A percentile compares a stretch with the other conserved stretches of the same genome.
These are phyloP conservation scores for Elmis aenea DNA, from an alignment of 2,888 invertebrate species.

Conservation along the genomic window DNA sequence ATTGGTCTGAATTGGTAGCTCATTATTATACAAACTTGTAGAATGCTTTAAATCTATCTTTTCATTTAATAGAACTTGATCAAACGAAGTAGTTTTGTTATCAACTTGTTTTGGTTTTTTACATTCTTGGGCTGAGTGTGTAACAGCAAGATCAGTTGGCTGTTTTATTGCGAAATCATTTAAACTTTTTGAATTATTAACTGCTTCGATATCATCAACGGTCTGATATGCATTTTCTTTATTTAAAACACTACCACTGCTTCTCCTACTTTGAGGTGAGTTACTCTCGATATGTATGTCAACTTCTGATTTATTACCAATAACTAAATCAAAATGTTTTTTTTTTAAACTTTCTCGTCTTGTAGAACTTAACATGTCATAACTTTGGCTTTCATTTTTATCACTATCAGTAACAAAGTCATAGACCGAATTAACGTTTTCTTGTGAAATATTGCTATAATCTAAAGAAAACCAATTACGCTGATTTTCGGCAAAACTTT, in stretches of 20 bases:
- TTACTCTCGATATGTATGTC: not conserved
- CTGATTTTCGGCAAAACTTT: too few relatives aligned
- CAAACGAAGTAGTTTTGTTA: not conserved
- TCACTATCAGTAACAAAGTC: not conserved
- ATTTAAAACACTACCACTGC: not conserved
- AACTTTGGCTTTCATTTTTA: not conserved
- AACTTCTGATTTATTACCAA: too few relatives aligned
- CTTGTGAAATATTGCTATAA: not conserved
- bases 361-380: not conserved
- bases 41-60: too few relatives aligned
- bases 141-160: not conserved
- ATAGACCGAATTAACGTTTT: too few relatives aligned
- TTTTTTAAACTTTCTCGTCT: constrained; percentile 2
- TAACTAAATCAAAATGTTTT: constrained; percentile 7
- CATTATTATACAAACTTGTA: too few relatives aligned
- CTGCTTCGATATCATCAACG: not conserved
- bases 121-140: not conserved
- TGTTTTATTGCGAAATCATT: too few relatives aligned
- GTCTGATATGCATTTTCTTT: not conserved
- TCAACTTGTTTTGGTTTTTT: not conserved
- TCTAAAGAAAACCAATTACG: too few relatives aligned
- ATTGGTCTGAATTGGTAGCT: not conserved
- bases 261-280: not conserved
- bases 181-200: not conserved
- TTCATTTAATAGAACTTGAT: too few relatives aligned